These are phyloP conservation scores for Myrmophylax atrothorax DNA, from an alignment of 2,113 vertebrate species.

Conservation along the genomic window DNA sequence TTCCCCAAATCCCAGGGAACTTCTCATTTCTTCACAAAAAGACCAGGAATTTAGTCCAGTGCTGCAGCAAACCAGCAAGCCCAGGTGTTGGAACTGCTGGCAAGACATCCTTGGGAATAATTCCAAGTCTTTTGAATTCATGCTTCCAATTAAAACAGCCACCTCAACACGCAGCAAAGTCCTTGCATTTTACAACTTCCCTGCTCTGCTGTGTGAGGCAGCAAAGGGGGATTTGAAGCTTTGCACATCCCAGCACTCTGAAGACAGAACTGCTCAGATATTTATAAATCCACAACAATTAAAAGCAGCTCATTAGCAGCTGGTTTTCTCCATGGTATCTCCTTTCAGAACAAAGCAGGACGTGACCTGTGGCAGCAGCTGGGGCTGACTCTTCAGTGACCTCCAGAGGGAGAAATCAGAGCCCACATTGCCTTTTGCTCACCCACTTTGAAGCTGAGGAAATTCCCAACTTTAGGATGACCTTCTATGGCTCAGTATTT, in stretches of 20 bases:
- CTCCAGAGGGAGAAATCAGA: not conserved
- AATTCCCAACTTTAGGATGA: rapidly evolving
- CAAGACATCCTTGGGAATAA: not conserved
- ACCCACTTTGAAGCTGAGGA: not conserved
- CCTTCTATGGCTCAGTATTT: rapidly evolving
- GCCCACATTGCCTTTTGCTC: not conserved
- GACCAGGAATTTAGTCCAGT: not conserved
- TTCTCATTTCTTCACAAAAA: not conserved
- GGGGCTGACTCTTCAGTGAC: not conserved
- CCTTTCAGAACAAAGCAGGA: not conserved
- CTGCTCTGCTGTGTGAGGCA: not conserved
- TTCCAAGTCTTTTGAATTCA: not conserved
- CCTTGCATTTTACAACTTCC: not conserved
- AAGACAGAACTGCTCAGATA: not conserved
- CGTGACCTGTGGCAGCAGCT: not conserved
- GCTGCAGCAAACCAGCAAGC: not conserved
- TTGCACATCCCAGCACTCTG: not conserved
- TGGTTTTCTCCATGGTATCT: not conserved
- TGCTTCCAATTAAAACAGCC: not conserved
- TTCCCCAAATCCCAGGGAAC: not conserved
- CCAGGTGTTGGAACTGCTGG: not conserved
- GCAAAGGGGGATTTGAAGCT: not conserved
- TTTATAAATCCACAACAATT: not conserved
- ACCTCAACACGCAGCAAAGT: not conserved
- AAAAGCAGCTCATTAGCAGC: not conserved